Percentiles rank a stretch among this genome's conserved stretches.
These are phyloP conservation scores for Suricata suricatta DNA, from an alignment of 2,113 vertebrate species.

Conservation along the genomic window DNA sequence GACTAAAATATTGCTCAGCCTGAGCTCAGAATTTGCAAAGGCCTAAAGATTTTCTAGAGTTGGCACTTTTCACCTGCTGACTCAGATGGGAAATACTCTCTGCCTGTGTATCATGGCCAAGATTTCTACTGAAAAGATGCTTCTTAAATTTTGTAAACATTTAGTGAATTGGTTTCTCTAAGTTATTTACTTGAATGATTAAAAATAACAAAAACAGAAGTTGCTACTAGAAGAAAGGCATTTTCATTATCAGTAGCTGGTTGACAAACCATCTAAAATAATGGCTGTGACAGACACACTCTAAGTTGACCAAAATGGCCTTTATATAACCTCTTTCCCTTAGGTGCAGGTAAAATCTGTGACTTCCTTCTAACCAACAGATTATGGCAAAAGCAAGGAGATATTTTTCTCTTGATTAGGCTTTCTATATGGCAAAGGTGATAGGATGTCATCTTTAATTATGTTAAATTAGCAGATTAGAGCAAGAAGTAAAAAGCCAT, in stretches of 20 bases:
- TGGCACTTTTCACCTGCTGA: not conserved
- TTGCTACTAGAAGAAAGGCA: not conserved
- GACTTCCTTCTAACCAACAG: not conserved
- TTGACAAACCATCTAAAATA: not conserved
- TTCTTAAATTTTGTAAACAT: conserved; percentile 16
- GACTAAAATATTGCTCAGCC: not conserved
- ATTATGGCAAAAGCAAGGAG: not conserved
- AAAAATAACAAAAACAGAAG: not conserved
- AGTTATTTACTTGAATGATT: not conserved
- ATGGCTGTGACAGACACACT: not conserved
- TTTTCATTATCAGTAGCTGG: not conserved
- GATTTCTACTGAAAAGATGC: not conserved
- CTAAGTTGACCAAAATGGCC: not conserved
- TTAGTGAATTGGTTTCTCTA: not conserved
- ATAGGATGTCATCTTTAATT: not conserved
- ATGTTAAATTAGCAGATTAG: not conserved
- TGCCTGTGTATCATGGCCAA: not conserved
- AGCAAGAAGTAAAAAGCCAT: not conserved
- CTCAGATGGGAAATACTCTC: not conserved
- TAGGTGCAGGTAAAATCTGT: not conserved
- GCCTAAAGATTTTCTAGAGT: not conserved
- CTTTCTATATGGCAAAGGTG: not conserved
- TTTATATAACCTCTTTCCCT: not conserved
- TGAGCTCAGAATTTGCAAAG: not conserved
- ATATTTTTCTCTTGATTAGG: not conserved